Evolutionary conservation across 2,113 vertebrate species (phyloP).

Genomic region (Triplophysa rosa): DNA sequence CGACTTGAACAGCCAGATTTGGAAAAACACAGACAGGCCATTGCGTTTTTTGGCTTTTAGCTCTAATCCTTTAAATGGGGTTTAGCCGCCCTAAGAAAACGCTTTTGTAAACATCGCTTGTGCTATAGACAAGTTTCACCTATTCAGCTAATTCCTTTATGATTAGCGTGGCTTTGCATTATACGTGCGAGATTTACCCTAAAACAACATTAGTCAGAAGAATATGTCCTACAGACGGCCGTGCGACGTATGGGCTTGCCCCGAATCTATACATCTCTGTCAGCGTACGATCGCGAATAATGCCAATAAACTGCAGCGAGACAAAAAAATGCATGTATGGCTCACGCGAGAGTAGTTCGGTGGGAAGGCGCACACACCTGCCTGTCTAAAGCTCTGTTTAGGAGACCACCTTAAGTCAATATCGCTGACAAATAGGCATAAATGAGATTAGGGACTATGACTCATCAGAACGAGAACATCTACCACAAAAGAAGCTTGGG

Average conservation of each 20-base stretch:
- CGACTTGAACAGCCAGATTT: slow-evolving; percentile 55
- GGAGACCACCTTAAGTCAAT: slow-evolving; percentile 50
- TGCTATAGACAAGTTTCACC: slow-evolving; percentile 62
- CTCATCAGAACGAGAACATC: slow-evolving; percentile 3
- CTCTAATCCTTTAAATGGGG: slow-evolving; percentile 63
- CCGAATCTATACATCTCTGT: slow-evolving; percentile 47
- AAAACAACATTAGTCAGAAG: slow-evolving; percentile 72
- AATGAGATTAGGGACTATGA: slow-evolving; percentile 20
- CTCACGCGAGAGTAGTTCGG: slow-evolving; percentile 16
- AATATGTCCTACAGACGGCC: slow-evolving; percentile 58
- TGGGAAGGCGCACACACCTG: slow-evolving; percentile 36
- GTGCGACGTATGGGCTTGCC: slow-evolving; percentile 53
- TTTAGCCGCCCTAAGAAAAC: slow-evolving; percentile 58
- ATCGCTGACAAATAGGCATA: slow-evolving; percentile 37
- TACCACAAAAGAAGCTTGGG: slow-evolving; percentile 16
- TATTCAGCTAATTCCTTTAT: slow-evolving; percentile 54
- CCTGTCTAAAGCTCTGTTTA: slow-evolving; percentile 24
- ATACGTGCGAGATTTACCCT: slow-evolving; percentile 64
- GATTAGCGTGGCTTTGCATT: slow-evolving; percentile 59
- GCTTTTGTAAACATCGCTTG: slow-evolving; percentile 58
- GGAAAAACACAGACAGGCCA: slow-evolving; percentile 50
- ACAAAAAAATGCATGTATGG: slow-evolving; percentile 27
- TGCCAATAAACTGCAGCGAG: not conserved
- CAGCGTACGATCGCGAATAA: slow-evolving; percentile 30
- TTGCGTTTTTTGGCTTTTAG: slow-evolving; percentile 31